phyloP scores from a whole-genome alignment of 53 echinoderm and acorn worm species.

The Zoroaster sp. region DNA sequence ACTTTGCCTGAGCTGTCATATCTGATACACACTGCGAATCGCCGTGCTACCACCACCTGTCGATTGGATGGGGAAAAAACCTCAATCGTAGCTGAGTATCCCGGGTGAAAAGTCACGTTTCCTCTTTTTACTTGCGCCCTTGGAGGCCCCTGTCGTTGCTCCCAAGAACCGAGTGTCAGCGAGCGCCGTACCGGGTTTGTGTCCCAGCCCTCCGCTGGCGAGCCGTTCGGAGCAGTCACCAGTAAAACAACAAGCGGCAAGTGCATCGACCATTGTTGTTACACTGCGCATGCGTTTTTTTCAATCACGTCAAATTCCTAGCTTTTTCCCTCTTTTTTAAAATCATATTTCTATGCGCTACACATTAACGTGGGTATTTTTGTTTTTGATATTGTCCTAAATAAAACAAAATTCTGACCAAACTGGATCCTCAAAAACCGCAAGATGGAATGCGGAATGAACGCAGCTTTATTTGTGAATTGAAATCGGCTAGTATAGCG shows the following conservation, averaged over 20 bases:
- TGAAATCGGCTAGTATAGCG: background rate
- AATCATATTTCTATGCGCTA: background rate
- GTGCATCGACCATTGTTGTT: constrained; percentile 17
- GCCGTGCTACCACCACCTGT: constrained; percentile 10
- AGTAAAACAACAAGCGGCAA: constrained; percentile 27
- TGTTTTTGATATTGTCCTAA: background rate
- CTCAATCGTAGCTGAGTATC: background rate
- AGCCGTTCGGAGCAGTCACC: background rate
- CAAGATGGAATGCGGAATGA: background rate
- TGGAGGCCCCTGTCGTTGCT: constrained; percentile 13
- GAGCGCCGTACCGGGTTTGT: background rate
- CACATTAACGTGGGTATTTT: background rate
- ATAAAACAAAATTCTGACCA: background rate
- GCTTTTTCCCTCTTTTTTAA: background rate
- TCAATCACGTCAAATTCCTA: background rate
- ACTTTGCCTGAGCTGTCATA: background rate
- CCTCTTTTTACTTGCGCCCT: background rate
- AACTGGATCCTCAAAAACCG: background rate
- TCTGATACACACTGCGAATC: background rate
- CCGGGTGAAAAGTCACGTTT: constrained; percentile 48
- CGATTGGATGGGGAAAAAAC: background rate
- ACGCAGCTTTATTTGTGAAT: background rate
- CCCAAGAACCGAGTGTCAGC: background rate
- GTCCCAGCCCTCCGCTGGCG: background rate
- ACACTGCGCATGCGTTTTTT: constrained; percentile 3